Percentiles rank a stretch among this genome's conserved stretches.
Evolutionary conservation across 2,888 invertebrate genomes (phyloP).

Genomic region (Tanytarsus gracilentus): DNA sequence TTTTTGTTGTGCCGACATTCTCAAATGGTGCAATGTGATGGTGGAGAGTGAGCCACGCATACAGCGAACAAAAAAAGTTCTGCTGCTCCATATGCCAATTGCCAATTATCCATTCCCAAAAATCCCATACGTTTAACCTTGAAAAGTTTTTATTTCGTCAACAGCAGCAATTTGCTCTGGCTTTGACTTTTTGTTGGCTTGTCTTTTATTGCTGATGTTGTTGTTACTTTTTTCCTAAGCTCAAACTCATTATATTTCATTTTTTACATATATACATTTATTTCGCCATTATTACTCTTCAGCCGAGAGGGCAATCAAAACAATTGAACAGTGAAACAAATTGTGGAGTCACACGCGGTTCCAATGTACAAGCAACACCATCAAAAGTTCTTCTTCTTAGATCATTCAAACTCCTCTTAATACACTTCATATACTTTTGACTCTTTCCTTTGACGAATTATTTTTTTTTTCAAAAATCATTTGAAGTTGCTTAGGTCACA

Average conservation of each 20-base stretch:
- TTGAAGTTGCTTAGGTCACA: too few relatives aligned
- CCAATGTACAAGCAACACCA: neutral
- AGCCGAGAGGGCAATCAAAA: conserved; percentile 2
- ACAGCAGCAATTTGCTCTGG: conserved; percentile 5
- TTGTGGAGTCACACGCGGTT: neutral
- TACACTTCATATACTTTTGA: too few relatives aligned
- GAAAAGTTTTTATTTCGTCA: conserved; percentile 10
- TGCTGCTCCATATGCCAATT: neutral
- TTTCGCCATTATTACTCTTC: neutral
- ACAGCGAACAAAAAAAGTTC: neutral
- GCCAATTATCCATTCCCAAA: conserved; percentile 21
- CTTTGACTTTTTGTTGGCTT: neutral
- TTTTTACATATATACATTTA: neutral
- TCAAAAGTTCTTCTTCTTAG: neutral
- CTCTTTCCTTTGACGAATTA: too few relatives aligned
- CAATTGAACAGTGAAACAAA: neutral
- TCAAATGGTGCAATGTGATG: too few relatives aligned
- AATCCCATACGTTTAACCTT: conserved; percentile 19
- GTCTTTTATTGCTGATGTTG: neutral
- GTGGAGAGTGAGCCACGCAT: neutral
- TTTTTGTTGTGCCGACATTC: neutral
- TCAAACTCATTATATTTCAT: neutral
- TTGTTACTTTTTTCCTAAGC: neutral
- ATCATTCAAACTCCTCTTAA: neutral
- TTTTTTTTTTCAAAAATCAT: neutral